Evolutionary conservation across 2,888 invertebrate genomes (phyloP).

Genomic region (Rhyacophila evoluta): DNA sequence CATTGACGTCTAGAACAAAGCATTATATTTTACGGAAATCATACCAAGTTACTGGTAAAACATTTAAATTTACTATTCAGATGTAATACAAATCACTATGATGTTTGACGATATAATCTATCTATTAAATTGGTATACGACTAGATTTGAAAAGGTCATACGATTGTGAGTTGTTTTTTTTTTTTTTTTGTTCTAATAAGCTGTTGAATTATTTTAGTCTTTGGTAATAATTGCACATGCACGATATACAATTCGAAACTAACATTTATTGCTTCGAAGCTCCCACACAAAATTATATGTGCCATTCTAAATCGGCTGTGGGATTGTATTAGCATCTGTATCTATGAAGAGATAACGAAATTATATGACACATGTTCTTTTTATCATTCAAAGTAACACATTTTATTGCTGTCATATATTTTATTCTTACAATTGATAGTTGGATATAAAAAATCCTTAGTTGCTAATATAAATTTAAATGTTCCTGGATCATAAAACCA

Average conservation of each 20-base stretch:
- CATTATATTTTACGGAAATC: neutral
- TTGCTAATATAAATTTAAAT: too few species aligned
- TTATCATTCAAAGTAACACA: neutral
- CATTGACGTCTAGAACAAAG: too few species aligned
- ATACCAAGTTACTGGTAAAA: neutral
- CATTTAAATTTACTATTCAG: neutral
- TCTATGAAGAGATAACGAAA: neutral
- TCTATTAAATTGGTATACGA: neutral
- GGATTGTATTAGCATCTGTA: neutral
- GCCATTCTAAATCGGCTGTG: neutral
- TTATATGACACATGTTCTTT: slow-evolving; percentile 24
- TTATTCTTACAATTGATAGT: neutral
- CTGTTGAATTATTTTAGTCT: slow-evolving; percentile 13
- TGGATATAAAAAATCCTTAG: slow-evolving; percentile 15
- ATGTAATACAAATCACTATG: neutral
- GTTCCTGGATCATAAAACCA: too few species aligned
- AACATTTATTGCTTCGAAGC: slow-evolving; percentile 3
- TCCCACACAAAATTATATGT: slow-evolving; percentile 4
- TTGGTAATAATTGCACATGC: slow-evolving; percentile 10
- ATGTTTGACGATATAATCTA: neutral
- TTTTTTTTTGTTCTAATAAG: neutral
- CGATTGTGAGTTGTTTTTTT: neutral
- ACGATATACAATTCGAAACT: neutral
- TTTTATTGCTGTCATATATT: slow-evolving; percentile 5
- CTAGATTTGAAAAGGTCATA: neutral